Evolutionary conservation across 2,888 invertebrate genomes (phyloP).

Genomic region (Cordilura impudica): DNA sequence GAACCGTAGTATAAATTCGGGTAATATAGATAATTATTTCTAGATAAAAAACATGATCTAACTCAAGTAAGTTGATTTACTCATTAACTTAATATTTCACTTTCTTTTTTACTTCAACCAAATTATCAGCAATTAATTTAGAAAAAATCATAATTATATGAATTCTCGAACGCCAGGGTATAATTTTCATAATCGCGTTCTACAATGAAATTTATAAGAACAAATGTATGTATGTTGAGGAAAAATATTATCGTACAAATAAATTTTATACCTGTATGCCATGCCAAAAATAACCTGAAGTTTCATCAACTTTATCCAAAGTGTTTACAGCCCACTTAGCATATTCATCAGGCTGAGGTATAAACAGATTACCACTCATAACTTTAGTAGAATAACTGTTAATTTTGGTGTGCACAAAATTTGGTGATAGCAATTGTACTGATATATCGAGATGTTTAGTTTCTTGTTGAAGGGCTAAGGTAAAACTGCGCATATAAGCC

Average conservation of each 20-base stretch:
- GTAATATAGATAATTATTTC: too few relatives aligned
- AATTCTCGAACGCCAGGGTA: constrained; percentile 7
- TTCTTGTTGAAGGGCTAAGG: constrained; percentile 88
- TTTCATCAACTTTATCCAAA: constrained; percentile 87
- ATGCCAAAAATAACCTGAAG: constrained; percentile 93
- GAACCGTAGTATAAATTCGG: too few relatives aligned
- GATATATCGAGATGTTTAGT: constrained; percentile 85
- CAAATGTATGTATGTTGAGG: too few relatives aligned
- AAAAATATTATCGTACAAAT: too few relatives aligned
- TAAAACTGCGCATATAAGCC: constrained; percentile 86
- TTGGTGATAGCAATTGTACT: constrained; percentile 90
- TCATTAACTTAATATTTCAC: too few relatives aligned
- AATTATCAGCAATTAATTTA: background rate
- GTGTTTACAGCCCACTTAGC: constrained; percentile 87
- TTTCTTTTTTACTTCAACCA: background rate
- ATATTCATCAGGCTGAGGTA: constrained; percentile 84
- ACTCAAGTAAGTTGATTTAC: too few relatives aligned
- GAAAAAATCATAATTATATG: background rate
- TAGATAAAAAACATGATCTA: too few relatives aligned
- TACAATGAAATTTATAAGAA: constrained; percentile 13
- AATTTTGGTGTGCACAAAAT: constrained; percentile 86
- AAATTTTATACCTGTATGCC: constrained; percentile 84
- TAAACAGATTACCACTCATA: constrained; percentile 82
- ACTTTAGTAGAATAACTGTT: constrained; percentile 87
- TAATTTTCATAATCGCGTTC: constrained; percentile 28